phyloP scores from a whole-genome alignment of 1,140 invertebrate species.

The Cheumatopsyche charites region DNA sequence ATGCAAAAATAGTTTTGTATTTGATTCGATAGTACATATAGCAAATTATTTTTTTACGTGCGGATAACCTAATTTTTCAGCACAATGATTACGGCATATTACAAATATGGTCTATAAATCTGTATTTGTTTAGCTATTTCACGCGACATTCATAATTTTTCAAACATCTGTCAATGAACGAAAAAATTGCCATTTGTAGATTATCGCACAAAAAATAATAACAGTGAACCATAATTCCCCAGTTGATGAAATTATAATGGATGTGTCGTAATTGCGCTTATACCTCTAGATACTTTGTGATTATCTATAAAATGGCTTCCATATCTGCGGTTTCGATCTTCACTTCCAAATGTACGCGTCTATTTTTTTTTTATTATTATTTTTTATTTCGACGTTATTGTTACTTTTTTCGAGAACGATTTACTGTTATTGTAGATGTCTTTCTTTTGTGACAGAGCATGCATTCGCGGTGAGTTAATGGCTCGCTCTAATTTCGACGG shows the following conservation, averaged over 20 bases:
- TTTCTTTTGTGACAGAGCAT: slow-evolving; percentile 33
- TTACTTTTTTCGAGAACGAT: slow-evolving; percentile 29
- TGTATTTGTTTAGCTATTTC: neutral
- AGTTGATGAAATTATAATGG: slow-evolving; percentile 49
- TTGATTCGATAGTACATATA: too few relatives aligned
- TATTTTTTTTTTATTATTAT: slow-evolving; percentile 24
- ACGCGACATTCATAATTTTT: slow-evolving; percentile 4
- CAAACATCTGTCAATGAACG: slow-evolving; percentile 32
- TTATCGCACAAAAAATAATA: slow-evolving; percentile 38
- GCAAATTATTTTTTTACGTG: too few relatives aligned
- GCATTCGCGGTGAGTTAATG: neutral
- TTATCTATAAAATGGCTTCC: slow-evolving; percentile 46
- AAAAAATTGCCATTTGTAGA: slow-evolving; percentile 10
- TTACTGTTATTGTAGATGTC: slow-evolving; percentile 34
- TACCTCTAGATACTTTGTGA: slow-evolving; percentile 44
- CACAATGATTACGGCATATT: too few relatives aligned
- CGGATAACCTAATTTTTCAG: too few relatives aligned
- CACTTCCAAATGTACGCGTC: slow-evolving; percentile 24
- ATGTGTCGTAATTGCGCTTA: slow-evolving; percentile 46
- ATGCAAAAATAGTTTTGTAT: too few relatives aligned
- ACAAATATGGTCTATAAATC: too few relatives aligned
- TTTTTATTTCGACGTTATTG: slow-evolving; percentile 5
- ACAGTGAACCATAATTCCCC: slow-evolving; percentile 34
- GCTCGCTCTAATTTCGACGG: slow-evolving; percentile 25
- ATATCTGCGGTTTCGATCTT: slow-evolving; percentile 46